Conservation (phyloP, 2,888 invertebrate genomes). For the Hypomecis punctinalis region DNA sequence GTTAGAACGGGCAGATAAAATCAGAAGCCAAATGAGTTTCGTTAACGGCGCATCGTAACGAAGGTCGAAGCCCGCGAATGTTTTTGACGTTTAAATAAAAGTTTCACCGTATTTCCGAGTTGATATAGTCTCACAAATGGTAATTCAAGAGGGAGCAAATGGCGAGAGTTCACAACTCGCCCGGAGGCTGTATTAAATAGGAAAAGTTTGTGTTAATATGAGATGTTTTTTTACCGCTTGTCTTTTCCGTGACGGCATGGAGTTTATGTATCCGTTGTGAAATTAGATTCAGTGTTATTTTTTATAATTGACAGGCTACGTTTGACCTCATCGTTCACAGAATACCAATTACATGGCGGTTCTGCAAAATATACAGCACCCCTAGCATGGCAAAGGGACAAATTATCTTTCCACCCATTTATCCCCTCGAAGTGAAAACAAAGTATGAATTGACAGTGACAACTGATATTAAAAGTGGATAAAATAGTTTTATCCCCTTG, state of each 20-base stretch:
- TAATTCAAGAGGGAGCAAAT: slow-evolving; percentile 50
- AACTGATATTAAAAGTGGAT: too few relatives aligned
- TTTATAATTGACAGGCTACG: too few relatives aligned
- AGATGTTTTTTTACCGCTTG: slow-evolving; percentile 53
- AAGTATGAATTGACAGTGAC: too few relatives aligned
- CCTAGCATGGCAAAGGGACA: too few relatives aligned
- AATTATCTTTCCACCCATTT: too few relatives aligned
- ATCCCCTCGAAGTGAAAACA: too few relatives aligned
- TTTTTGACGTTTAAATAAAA: slow-evolving; percentile 55
- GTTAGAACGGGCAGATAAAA: slow-evolving; percentile 23
- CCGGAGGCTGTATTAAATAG: slow-evolving; percentile 58
- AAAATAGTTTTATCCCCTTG: too few relatives aligned
- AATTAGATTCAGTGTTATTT: not conserved
- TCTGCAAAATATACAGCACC: too few relatives aligned
- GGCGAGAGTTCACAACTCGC: slow-evolving; percentile 51
- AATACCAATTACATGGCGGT: too few relatives aligned
- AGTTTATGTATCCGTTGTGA: slow-evolving; percentile 23
- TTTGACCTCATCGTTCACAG: too few relatives aligned
- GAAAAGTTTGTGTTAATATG: slow-evolving; percentile 61
- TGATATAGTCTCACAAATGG: slow-evolving; percentile 52
- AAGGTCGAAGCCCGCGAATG: slow-evolving; percentile 39
- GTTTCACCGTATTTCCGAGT: slow-evolving; percentile 47
- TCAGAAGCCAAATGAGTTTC: slow-evolving; percentile 27
- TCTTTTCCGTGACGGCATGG: slow-evolving; percentile 40
- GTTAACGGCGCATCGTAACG: slow-evolving; percentile 32